Conservation (phyloP, 2,888 invertebrate genomes). For the Tipula lateralis region DNA sequence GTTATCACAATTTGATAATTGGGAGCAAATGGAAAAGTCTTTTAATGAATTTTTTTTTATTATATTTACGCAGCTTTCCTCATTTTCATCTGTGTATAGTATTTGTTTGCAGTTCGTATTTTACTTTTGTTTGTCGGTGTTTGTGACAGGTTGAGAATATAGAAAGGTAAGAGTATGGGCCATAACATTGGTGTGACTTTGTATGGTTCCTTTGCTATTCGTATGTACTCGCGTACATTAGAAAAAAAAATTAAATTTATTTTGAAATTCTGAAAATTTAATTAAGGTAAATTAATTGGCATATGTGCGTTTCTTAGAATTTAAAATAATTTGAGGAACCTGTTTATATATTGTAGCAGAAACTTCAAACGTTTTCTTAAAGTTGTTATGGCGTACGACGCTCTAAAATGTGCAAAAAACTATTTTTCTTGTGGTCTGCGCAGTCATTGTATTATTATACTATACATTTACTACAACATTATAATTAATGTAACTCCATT, state of each 20-base stretch:
- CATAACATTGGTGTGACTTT: not conserved
- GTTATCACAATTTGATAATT: not conserved
- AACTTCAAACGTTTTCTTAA: too few species aligned
- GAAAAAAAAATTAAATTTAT: not conserved
- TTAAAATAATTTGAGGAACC: too few species aligned
- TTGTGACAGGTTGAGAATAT: not conserved
- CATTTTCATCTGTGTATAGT: not conserved
- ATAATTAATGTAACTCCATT: too few species aligned
- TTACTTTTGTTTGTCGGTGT: not conserved
- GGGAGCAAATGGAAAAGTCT: not conserved
- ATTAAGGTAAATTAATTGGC: not conserved
- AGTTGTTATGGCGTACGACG: too few species aligned
- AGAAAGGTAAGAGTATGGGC: not conserved
- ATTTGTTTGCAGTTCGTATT: not conserved
- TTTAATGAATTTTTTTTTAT: not conserved
- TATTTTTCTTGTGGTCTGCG: too few species aligned
- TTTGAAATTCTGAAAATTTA: not conserved
- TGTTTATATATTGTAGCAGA: too few species aligned
- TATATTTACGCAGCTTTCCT: not conserved
- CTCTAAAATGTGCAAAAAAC: too few species aligned
- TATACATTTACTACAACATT: too few species aligned
- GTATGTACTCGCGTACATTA: not conserved
- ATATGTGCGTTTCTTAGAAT: not conserved
- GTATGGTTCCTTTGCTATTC: not conserved
- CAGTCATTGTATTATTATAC: too few species aligned